phyloP scores from a whole-genome alignment of 2,888 invertebrate genomes.

The Harpagoxenus sublaevis region DNA sequence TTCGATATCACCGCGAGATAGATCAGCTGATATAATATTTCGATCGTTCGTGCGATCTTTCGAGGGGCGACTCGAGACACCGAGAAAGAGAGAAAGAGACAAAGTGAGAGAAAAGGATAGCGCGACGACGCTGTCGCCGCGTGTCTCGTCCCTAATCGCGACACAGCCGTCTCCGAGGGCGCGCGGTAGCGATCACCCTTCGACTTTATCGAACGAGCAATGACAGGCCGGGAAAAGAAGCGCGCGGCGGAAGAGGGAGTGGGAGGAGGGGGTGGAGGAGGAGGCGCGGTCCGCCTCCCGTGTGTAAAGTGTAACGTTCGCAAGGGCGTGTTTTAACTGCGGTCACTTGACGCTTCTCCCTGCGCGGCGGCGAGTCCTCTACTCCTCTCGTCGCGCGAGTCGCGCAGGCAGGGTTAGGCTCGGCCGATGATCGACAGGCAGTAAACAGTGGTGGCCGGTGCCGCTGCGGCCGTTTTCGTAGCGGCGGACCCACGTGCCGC shows the following conservation, averaged over 20 bases:
- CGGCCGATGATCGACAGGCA: slow-evolving; percentile 78
- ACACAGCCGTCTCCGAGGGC: not conserved
- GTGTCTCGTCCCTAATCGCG: not conserved
- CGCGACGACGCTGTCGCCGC: not conserved
- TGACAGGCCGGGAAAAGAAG: slow-evolving; percentile 32
- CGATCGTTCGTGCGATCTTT: not conserved
- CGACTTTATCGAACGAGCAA: slow-evolving; percentile 35
- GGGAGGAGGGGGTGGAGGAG: not conserved
- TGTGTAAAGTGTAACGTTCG: slow-evolving; percentile 15
- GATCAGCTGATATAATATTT: slow-evolving; percentile 19
- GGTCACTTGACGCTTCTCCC: not conserved
- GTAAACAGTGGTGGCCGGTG: slow-evolving; percentile 76
- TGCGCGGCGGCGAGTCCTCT: slow-evolving; percentile 8
- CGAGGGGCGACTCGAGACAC: too few species aligned
- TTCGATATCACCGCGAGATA: not conserved
- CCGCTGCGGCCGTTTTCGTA: slow-evolving; percentile 15
- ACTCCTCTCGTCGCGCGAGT: slow-evolving; percentile 22
- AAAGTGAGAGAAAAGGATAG: too few species aligned
- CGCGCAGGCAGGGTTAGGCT: slow-evolving; percentile 57
- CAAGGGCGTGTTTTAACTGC: slow-evolving; percentile 42
- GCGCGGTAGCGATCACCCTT: not conserved
- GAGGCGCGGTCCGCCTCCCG: slow-evolving; percentile 28
- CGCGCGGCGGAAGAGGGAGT: not conserved
- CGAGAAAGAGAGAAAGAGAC: too few species aligned
- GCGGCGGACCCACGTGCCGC: not conserved